Evolutionary conservation across 2,888 invertebrate species (phyloP).

Genomic region (Creontiades dilutus): DNA sequence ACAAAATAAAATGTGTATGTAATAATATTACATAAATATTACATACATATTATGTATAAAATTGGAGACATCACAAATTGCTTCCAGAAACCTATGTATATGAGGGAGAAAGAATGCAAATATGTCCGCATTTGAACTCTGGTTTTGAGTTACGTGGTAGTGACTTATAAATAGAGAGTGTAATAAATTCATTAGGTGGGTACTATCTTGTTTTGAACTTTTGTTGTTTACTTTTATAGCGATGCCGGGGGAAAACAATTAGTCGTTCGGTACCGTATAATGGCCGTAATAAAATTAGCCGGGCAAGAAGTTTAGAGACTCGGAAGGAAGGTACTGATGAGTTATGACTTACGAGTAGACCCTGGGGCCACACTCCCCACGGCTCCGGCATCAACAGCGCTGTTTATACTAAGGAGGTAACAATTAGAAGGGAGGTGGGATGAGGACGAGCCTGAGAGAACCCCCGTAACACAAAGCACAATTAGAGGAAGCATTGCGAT

Average conservation of each 20-base stretch:
- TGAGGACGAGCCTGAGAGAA: neutral
- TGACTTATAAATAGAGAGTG: no score
- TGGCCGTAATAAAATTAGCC: neutral
- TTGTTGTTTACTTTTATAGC: neutral
- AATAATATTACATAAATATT: no score
- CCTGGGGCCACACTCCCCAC: conserved; percentile 13
- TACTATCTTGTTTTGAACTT: no score
- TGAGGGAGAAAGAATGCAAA: no score
- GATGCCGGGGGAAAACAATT: neutral
- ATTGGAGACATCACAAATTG: no score
- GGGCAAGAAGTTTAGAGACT: conserved; percentile 23
- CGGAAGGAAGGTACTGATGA: conserved; percentile 53
- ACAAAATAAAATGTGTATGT: no score
- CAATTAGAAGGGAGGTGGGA: conserved; percentile 59
- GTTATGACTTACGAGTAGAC: conserved; percentile 47
- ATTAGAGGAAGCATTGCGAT: conserved; percentile 71
- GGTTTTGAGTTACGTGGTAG: no score
- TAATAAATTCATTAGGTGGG: no score
- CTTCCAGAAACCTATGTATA: no score
- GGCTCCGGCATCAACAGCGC: conserved; percentile 23
- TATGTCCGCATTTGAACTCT: no score
- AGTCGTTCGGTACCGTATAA: neutral
- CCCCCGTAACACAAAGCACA: conserved; percentile 68
- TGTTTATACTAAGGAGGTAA: conserved; percentile 69
- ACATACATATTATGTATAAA: no score